Percentiles rank a stretch among this genome's conserved stretches.
These are phyloP conservation scores for Chloroclystis v-ata DNA, from an alignment of 2,888 invertebrate genomes.

Conservation along the genomic window DNA sequence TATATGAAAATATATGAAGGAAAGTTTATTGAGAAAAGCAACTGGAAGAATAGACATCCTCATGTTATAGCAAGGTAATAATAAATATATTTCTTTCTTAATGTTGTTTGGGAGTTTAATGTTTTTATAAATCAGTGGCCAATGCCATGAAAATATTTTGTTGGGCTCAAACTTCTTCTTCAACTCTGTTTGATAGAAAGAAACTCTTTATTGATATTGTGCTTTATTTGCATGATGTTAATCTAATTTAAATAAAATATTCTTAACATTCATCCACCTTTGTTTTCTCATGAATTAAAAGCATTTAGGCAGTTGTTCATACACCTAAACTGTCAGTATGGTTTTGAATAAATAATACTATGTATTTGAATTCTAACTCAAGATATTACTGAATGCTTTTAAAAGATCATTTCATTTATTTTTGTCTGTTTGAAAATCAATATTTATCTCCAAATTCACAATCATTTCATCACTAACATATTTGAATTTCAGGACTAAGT, in stretches of 20 bases:
- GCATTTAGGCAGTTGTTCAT: constrained; percentile 14
- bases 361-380: too few relatives aligned
- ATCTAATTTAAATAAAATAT: background rate
- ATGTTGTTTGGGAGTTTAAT: constrained; percentile 3
- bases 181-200: background rate
- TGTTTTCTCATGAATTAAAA: background rate
- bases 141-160: background rate
- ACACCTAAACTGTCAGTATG: too few relatives aligned
- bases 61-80: constrained; percentile 79
- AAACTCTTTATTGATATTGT: background rate
- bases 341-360: too few relatives aligned
- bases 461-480: constrained; percentile 73
- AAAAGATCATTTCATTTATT: constrained; percentile 5
- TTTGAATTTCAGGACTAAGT: constrained; percentile 90
- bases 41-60: constrained; percentile 62
- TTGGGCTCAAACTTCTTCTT: background rate
- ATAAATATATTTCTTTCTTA: background rate
- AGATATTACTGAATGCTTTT: constrained; percentile 17
- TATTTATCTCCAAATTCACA: constrained; percentile 31
- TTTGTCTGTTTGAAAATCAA: background rate
- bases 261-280: background rate
- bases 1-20: constrained; percentile 71
- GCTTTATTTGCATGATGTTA: constrained; percentile 13
- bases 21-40: constrained; percentile 63
- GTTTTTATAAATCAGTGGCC: background rate